Evolutionary conservation across 2,113 vertebrate species (phyloP), one percentile per base, ranked within the genome.

Genomic region (Cryptoleucopteryx plumbea): DNA sequence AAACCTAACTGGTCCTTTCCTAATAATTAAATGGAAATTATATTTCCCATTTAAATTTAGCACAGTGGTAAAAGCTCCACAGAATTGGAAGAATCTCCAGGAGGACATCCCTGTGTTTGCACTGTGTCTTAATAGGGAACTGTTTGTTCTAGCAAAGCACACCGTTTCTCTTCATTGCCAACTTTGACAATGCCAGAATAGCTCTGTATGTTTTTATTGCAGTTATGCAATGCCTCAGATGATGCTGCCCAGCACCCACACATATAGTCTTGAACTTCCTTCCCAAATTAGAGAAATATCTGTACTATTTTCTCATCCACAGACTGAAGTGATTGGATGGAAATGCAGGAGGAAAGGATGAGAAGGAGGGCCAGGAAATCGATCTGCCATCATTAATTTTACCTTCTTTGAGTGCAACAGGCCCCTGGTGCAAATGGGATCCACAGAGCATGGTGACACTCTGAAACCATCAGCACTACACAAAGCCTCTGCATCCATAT

Each of bases 71-170:
- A 72, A 82, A 87, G 38, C 56, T 71, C 50, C 43, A 45, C 47
- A 67, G 83, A 87, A 79, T 14, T 10, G 61, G 29, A 90, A 75
- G 70, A 43, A 63, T 82, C 31, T 72, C 47, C 50, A 47, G 42
- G 42, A 47, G 42, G 42, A 32, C 65, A 62, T 25, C 47, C n/a
- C 77, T 43, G 56, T 71, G 81, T 61, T 66, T 84, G 59, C 84
- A 52, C 26, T 31, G 21, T 77, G 36, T 88, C 82, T 85, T 72
- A 47, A 13, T 13, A 59, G 70, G 82, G 96, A 93, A 95, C 58
- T 85, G 88, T 95, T 93, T 97, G 92, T 95, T 90, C 83, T 19
- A 82, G 85, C 85, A n/a, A 36, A 87, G 61, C 34, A 50, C 2
- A 2, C 86, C 38, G 65, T 29, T 90, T 50, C 38, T 74, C 70